A percentile compares a stretch with the other conserved stretches of the same genome.
These are phyloP conservation scores for Orthosia incerta DNA, from an alignment of 2,888 invertebrate species.

Conservation along the genomic window DNA sequence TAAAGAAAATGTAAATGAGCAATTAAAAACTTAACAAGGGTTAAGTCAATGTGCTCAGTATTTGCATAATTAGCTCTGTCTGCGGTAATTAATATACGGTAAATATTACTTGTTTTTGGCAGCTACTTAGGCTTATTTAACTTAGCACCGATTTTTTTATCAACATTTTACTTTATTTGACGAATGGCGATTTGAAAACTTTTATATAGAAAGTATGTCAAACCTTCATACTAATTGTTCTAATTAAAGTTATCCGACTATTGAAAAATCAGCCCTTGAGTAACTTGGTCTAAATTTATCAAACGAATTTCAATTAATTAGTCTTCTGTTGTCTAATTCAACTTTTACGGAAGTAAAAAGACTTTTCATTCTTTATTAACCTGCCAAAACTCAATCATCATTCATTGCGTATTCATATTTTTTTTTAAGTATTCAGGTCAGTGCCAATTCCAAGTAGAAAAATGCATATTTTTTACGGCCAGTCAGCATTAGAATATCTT, in stretches of 20 bases:
- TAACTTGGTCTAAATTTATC: neutral
- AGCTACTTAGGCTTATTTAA: neutral
- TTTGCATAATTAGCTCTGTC: constrained; percentile 33
- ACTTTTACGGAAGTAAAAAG: too few species aligned
- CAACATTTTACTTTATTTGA: too few species aligned
- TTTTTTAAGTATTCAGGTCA: constrained; percentile 16
- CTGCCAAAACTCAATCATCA: neutral
- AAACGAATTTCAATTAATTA: neutral
- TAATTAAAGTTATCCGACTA: too few species aligned
- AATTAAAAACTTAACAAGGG: constrained; percentile 35
- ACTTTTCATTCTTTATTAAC: neutral
- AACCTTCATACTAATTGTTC: too few species aligned
- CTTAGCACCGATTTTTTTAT: too few species aligned
- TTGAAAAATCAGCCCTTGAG: too few species aligned
- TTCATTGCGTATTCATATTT: neutral
- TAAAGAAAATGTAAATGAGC: constrained; percentile 6
- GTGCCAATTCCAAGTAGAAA: constrained; percentile 8
- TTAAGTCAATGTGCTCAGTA: constrained; percentile 5
- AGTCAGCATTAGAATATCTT: constrained; percentile 36
- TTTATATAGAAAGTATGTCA: too few species aligned
- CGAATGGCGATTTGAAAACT: too few species aligned
- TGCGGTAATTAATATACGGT: constrained; percentile 1
- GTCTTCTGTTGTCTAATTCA: neutral
- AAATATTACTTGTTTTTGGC: neutral
- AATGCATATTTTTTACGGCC: constrained; percentile 15